phyloP scores from a whole-genome alignment of 2,113 vertebrate genomes.

The Phocoena sinus region DNA sequence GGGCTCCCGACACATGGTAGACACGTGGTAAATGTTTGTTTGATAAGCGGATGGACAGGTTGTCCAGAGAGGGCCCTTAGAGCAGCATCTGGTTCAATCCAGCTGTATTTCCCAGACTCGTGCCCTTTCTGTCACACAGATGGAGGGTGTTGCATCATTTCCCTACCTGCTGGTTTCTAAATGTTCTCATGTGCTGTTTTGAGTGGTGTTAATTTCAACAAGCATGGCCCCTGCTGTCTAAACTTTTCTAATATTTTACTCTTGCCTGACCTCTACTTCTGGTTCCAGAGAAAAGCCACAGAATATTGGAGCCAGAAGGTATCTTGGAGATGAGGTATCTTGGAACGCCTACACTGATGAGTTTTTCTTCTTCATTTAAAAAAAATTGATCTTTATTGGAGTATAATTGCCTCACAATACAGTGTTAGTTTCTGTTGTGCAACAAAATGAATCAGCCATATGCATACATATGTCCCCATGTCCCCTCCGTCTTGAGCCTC shows the following conservation, averaged over 20 bases:
- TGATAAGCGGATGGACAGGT: background rate
- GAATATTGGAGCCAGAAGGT: background rate
- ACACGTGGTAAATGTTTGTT: background rate
- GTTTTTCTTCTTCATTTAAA: background rate
- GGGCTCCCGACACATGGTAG: background rate
- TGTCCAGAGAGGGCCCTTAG: background rate
- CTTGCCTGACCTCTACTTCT: background rate
- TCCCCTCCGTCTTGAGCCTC: no score
- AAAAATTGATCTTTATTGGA: background rate
- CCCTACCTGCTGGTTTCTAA: background rate
- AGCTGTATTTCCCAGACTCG: background rate
- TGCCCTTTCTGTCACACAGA: constrained; percentile 33
- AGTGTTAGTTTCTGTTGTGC: no score
- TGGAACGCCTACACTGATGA: background rate
- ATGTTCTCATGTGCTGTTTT: constrained; percentile 8
- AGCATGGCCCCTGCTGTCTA: background rate
- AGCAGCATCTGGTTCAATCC: background rate
- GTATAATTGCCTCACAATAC: no score
- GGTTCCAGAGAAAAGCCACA: background rate
- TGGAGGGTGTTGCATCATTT: background rate
- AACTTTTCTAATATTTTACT: constrained; percentile 16
- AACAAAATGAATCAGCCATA: no score
- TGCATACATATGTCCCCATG: no score
- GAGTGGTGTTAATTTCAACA: background rate
- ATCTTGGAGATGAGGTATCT: background rate